phyloP scores from a whole-genome alignment of 2,113 vertebrate species.

The Dunckerocampus dactyliophorus region DNA sequence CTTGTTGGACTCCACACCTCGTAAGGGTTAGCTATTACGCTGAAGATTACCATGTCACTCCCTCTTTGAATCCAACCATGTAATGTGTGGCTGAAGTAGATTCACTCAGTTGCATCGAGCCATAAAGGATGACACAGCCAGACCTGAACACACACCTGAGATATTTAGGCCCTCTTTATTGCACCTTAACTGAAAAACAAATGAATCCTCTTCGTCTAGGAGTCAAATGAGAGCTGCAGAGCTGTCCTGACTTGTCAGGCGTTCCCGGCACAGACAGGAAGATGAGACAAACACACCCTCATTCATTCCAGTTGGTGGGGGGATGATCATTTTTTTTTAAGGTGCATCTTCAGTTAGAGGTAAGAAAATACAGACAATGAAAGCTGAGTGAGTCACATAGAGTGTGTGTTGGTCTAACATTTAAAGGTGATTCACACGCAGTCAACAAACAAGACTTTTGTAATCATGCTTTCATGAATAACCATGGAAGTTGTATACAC shows the following conservation, averaged over 20 bases:
- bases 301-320: not conserved
- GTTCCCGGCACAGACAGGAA: constrained; percentile 13
- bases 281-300: not conserved
- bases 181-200: constrained; percentile 17
- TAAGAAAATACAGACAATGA: not conserved
- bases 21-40: no score
- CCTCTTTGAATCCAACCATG: not conserved
- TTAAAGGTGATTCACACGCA: not conserved
- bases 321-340: not conserved
- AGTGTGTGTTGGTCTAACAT: not conserved
- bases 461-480: no score
- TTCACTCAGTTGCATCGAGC: not conserved
- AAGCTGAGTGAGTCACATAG: not conserved
- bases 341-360: not conserved
- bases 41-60: not conserved
- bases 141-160: no score
- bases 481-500: not conserved
- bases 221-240: constrained; percentile 3
- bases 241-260: constrained; percentile 33
- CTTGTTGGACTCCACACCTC: no score
- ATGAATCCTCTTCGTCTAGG: constrained; percentile 8
- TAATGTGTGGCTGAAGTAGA: constrained; percentile 1
- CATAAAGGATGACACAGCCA: not conserved
- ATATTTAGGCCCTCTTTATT: constrained; percentile 3
- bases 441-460: not conserved